Percentiles rank a stretch among this genome's conserved stretches.
phyloP scores from a whole-genome alignment of 1,140 invertebrate genomes.

The Neodiprion pinetum region DNA sequence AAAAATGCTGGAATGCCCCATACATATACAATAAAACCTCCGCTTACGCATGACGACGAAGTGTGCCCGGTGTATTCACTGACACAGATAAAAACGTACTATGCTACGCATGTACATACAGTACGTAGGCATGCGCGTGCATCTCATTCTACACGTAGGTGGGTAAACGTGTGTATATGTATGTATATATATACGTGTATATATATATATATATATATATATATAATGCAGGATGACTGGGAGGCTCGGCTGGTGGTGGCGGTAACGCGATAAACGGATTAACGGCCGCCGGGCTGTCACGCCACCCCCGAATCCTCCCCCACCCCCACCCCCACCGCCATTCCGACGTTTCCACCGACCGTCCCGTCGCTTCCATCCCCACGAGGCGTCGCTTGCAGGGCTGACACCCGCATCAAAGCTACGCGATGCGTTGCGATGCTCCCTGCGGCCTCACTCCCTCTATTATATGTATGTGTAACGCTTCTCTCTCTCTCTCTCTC shows the following conservation, averaged over 20 bases:
- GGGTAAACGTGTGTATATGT: background rate
- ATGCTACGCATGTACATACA: too few species aligned
- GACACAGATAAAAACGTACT: too few species aligned
- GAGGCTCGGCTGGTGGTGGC: background rate
- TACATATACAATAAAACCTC: too few species aligned
- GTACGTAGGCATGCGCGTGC: too few species aligned
- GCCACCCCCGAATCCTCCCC: too few species aligned
- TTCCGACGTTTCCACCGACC: background rate
- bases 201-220: background rate
- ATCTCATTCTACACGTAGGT: background rate
- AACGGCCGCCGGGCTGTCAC: background rate
- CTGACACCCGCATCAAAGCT: background rate
- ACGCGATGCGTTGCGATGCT: background rate
- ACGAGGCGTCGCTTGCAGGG: background rate
- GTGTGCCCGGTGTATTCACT: too few species aligned
- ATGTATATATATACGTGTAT: background rate
- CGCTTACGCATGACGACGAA: too few species aligned
- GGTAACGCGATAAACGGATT: constrained; percentile 7
- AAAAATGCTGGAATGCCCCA: too few species aligned
- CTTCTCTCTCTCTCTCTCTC: background rate
- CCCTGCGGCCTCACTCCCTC: background rate
- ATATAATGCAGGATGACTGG: background rate
- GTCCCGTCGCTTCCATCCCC: background rate
- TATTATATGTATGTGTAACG: background rate
- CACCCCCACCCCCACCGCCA: background rate